phyloP scores from a whole-genome alignment of 2,888 invertebrate species.

The Polydrusus tereticollis region DNA sequence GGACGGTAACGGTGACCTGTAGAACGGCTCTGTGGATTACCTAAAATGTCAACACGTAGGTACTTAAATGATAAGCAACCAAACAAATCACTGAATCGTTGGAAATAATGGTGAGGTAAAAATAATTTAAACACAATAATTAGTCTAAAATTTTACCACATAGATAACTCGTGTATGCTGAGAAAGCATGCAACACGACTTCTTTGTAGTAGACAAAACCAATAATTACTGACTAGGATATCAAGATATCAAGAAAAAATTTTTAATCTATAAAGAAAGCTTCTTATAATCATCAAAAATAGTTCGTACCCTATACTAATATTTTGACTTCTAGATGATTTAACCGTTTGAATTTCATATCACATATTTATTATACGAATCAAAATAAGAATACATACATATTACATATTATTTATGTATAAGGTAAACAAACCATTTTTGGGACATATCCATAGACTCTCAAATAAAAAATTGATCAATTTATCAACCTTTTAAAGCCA shows the following conservation, averaged over 20 bases:
- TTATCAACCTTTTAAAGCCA: too few relatives aligned
- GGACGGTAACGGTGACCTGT: too few relatives aligned
- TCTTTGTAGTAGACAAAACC: background rate
- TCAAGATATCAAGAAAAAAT: background rate
- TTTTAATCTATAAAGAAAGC: background rate
- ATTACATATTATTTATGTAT: background rate
- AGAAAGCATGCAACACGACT: background rate
- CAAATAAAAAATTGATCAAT: background rate
- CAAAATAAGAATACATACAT: background rate
- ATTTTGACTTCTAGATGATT: background rate
- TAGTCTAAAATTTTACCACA: background rate
- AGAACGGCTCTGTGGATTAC: too few relatives aligned
- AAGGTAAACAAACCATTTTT: background rate
- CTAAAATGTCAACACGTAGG: too few relatives aligned
- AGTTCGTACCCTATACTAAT: background rate
- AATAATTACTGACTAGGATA: background rate
- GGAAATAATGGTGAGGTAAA: background rate
- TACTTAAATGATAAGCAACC: too few relatives aligned
- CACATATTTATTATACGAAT: background rate
- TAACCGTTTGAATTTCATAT: background rate
- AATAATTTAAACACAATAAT: background rate
- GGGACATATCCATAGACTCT: too few relatives aligned
- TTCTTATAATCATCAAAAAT: background rate
- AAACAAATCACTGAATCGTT: too few relatives aligned
- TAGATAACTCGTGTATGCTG: too few relatives aligned